A percentile compares a stretch with the other conserved stretches of the same genome.
These are phyloP conservation scores for Myotis vivesi DNA, from an alignment of 2,797 vertebrate genomes.

Conservation along the genomic window DNA sequence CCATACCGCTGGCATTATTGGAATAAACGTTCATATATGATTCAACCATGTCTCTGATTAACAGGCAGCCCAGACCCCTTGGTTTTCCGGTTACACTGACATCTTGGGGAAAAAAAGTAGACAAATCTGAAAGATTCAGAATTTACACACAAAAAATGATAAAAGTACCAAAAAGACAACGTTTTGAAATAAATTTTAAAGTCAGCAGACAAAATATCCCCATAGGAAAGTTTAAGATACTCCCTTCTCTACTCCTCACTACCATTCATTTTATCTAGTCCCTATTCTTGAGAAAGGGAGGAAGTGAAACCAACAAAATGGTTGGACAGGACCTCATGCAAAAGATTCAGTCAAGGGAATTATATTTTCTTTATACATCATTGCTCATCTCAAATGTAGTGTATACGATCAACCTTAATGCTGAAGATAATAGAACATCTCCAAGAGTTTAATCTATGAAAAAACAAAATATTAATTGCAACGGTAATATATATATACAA, in stretches of 20 bases:
- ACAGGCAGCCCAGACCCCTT: too few species aligned
- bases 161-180: background rate
- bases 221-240: background rate
- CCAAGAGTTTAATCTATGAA: background rate
- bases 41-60: too few species aligned
- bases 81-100: background rate
- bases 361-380: background rate
- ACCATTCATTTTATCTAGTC: background rate
- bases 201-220: background rate
- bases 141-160: background rate
- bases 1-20: too few species aligned
- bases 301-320: background rate
- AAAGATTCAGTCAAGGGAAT: background rate
- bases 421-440: background rate
- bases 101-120: background rate
- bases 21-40: too few species aligned
- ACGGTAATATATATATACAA: background rate
- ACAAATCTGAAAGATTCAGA: background rate
- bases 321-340: background rate
- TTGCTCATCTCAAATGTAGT: background rate
- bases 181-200: background rate
- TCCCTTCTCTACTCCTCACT: background rate
- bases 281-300: background rate
- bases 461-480: background rate
- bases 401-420: background rate